Evolutionary conservation across 2,888 invertebrate genomes (phyloP), one percentile per base, ranked within the genome.

Genomic region (Microdon myrmicae): DNA sequence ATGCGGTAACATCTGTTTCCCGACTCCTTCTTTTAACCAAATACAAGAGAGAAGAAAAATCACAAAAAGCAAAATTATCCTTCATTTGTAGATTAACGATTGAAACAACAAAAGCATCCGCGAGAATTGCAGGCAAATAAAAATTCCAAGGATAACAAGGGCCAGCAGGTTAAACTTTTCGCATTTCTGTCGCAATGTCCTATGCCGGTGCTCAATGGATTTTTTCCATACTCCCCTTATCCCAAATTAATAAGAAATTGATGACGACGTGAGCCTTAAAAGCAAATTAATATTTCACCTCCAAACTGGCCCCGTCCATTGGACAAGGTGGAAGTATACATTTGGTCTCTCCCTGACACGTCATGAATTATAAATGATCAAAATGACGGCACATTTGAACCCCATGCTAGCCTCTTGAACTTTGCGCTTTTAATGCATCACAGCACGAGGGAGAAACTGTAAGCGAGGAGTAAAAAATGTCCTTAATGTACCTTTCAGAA

Each of bases 271-370:
- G 51, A 47, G 58, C 43, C 64, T 64, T 64, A 58, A 64, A 64
- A 64, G 51, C 58, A 58, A 64, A 64, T 64, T 64, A 64, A 64
- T 64, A 64, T 64, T 56, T 64, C 45, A 64, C 51, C 37, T 37
- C 23, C 29, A 20, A 4, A 26, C 4, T 8, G 13, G 7, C 12
- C 12, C 13, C 23, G 22, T 10, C 10, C 1, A 20, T 19, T 31
- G 37, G 20, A 31, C 29, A 23, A n/a, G 17, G 6, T 25, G 4
- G 20, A 4, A n/a, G 10, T 28, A 5, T 6, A 10, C 10, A 28
- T 28, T 12, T 5, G 7, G n/a, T n/a, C 0, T 9, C 28, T 5
- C 19, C 20, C 17, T 31, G n/a, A n/a, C n/a, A n/a, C n/a, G 31
- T 34, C 45, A 47, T 53, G 45, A 53, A 53, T 53, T 32, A 39